Evolutionary conservation across 2,888 invertebrate species (phyloP).

Genomic region (Helicoverpa assulta): DNA sequence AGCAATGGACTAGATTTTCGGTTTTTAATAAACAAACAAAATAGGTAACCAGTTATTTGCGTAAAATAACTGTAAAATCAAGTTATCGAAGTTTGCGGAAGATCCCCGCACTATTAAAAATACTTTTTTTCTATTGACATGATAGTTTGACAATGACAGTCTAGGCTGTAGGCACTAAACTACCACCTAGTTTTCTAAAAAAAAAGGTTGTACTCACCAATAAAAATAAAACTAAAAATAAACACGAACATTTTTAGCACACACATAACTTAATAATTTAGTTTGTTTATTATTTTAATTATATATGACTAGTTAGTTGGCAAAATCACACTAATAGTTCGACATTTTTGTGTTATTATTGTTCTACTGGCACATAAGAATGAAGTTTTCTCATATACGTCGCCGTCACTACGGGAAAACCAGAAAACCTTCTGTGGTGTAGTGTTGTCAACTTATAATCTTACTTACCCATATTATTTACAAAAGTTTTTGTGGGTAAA

Average conservation of each 20-base stretch:
- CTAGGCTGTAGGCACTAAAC: not conserved
- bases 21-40: too few relatives aligned
- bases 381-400: conserved; percentile 10
- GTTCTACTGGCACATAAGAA: conserved; percentile 10
- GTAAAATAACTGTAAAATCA: too few relatives aligned
- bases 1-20: too few relatives aligned
- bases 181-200: not conserved
- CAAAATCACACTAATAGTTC: conserved; percentile 14
- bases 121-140: conserved; percentile 3
- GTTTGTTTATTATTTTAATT: not conserved
- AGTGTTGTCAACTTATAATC: conserved; percentile 26
- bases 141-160: conserved; percentile 3
- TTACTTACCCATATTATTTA: conserved; percentile 2
- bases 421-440: conserved; percentile 36
- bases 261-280: conserved; percentile 12
- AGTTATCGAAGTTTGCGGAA: too few relatives aligned
- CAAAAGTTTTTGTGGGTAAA: not conserved
- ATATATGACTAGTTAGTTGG: conserved; percentile 40
- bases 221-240: conserved; percentile 24
- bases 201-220: conserved; percentile 39
- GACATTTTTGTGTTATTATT: conserved; percentile 19
- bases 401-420: conserved; percentile 38
- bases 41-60: too few relatives aligned
- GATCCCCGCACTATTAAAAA: too few relatives aligned
- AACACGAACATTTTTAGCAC: conserved; percentile 38